Evolutionary conservation across 2,888 invertebrate species (phyloP), one percentile per base, ranked within the genome.

Genomic region (Brenthis daphne): DNA sequence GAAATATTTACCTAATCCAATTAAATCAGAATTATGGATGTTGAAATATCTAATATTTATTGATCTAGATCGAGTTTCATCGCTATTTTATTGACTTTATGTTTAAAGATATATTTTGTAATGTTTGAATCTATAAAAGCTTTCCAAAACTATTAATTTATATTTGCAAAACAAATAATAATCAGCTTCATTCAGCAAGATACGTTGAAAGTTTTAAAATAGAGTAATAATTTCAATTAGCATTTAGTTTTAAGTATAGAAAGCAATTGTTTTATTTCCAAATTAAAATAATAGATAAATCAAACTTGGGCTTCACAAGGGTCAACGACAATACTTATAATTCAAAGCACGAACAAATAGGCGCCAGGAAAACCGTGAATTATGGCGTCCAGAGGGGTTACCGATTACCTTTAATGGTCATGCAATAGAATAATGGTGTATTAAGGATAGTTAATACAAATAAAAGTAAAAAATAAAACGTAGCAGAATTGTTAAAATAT

Each of bases 301-400:
- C 47, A 54, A 67, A 56, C 60, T 56, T 50, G 63, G 63, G 61
- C 60, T 67, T 55, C 61, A 16, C 54, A 24, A 61, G 67, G 67
- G 67, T 67, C 67, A 67, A 67, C 67, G 61, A 67, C 67, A 67
- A 63, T 58, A 47, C 57, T 72, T 70, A 70, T 60, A 48, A 73
- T 73, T 73, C 72, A 48, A 37, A 54, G 37, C 72, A 70, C 65
- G 70, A 54, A 43, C 60, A 60, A 61, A 73, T 65, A 73, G 68
- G 72, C 72, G 72, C 72, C 70, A 68, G 66, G 70, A 57, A 56
- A 65, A 48, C 58, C 51, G 56, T 70, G 68, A 70, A 66, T 67
- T 68, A 65, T 61, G 54, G 67, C 29, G 55, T 55, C 56, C 61
- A 55, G 63, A 64, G 53, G 66, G 56, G 70, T 63, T 60, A 70